Base-by-base conservation (phyloP, 2,113 vertebrate genomes). In the Amazona guildingii region DNA sequence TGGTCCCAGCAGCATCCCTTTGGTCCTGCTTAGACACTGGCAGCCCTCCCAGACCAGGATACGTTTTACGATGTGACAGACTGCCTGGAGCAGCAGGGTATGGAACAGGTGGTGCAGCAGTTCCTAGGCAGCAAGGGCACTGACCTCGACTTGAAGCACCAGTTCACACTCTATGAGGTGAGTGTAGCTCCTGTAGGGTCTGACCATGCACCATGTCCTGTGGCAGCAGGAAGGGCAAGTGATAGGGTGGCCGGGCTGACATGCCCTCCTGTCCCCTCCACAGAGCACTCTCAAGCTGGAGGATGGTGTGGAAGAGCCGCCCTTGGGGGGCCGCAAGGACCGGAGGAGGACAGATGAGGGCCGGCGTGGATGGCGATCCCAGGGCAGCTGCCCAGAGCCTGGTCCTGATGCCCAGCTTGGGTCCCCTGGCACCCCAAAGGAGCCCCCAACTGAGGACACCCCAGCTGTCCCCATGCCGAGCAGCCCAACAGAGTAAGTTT, bases 21-120 rank as follows among this genome's bases (percentile, higher is more conserved):
- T 95, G 75, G 25, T 86, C 54, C 77, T 77, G 44, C 49, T 39
- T 97, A 99, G 99, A 99, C 98, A 0, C 97, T 99, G 86, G 98
- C 98, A 1, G 99, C 98, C 2, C 98, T 99, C 37, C 99, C 99
- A 0, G 99, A 99, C 84, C 99, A 99, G 97, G 99, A 99, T 96
- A 99, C 99, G 3, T 99, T 99, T 98, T 99, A 99, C 1, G 99
- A 99, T 0, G 92, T 99, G 95, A 99, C 99, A 0, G 99, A 99
- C 97, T 98, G 98, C 43, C 97, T 99, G 96, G 99, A 99, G 95
- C 98, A 98, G 96, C 98, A 98, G 92, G 98, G 99, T 48, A 99
- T 99, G 98, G 99, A 99, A 92, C 70, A 72, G 4, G 92, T 99
- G 78, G 97, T 99, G 92, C 98, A 98, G 79, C 98, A 97, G 69